A percentile compares a stretch with the other conserved stretches of the same genome.
Evolutionary conservation across 1,140 invertebrate genomes (phyloP).

Genomic region (Steinernema khuongi): DNA sequence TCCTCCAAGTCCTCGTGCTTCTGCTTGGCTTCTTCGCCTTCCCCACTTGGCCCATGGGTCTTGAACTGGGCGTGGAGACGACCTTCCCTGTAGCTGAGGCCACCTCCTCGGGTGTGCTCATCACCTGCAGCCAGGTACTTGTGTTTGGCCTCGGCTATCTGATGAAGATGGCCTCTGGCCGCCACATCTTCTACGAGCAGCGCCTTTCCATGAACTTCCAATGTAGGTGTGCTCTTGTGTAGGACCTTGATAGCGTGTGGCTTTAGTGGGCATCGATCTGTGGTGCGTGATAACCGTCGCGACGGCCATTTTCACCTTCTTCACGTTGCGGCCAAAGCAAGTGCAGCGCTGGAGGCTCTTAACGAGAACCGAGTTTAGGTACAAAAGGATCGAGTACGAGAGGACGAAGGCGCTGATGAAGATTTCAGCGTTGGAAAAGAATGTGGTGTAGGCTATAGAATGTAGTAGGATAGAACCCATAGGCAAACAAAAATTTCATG

Average conservation of each 20-base stretch:
- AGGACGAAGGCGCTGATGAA: no score
- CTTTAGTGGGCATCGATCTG: constrained; percentile 21
- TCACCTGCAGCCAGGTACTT: constrained; percentile 17
- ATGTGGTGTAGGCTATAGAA: no score
- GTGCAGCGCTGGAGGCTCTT: no score
- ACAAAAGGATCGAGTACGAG: background rate
- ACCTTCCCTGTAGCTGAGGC: constrained; percentile 55
- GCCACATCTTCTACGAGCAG: background rate
- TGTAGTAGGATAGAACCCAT: no score
- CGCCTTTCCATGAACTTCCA: background rate
- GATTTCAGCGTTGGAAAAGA: no score
- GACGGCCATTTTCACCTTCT: constrained; percentile 13
- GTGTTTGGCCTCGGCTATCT: constrained; percentile 19
- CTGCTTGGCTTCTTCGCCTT: constrained; percentile 30
- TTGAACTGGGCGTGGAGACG: constrained; percentile 50
- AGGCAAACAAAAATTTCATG: no score
- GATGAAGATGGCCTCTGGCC: background rate
- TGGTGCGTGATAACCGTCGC: constrained; percentile 22
- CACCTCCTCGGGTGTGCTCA: constrained; percentile 45
- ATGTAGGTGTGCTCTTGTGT: background rate
- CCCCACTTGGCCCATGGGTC: constrained; percentile 48
- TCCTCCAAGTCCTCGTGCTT: constrained; percentile 12
- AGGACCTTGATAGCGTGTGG: background rate
- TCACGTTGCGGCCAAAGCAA: constrained; percentile 22
- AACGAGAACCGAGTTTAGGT: no score